Evolutionary conservation across 2,888 invertebrate species (phyloP).

Genomic region (Oscheius sp.): DNA sequence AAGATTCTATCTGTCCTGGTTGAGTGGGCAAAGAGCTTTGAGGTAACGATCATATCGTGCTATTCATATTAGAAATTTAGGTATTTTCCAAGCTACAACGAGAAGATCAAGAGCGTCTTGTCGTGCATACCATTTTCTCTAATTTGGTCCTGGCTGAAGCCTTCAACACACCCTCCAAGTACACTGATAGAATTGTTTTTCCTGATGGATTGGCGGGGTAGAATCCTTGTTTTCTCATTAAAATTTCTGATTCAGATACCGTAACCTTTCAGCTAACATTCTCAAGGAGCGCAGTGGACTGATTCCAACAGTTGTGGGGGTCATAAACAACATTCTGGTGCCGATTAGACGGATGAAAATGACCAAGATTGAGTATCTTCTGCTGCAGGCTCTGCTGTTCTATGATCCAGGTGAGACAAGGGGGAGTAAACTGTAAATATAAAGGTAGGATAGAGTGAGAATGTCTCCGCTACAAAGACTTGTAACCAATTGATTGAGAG

Average conservation of each 20-base stretch:
- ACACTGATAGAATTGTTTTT: slow-evolving; percentile 70
- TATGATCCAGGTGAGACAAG: slow-evolving; percentile 68
- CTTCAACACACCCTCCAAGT: slow-evolving; percentile 71
- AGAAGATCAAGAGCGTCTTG: slow-evolving; percentile 62
- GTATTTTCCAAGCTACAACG: slow-evolving; percentile 52
- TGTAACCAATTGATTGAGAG: too few relatives aligned
- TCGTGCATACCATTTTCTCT: slow-evolving; percentile 69
- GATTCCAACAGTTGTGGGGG: slow-evolving; percentile 72
- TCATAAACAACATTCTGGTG: slow-evolving; percentile 70
- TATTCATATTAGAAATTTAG: slow-evolving; percentile 38
- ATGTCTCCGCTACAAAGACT: too few relatives aligned
- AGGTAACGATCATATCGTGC: slow-evolving; percentile 41
- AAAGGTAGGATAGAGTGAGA: too few relatives aligned
- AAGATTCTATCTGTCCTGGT: slow-evolving; percentile 69
- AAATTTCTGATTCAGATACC: slow-evolving; percentile 54
- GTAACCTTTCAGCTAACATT: slow-evolving; percentile 66
- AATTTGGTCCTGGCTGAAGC: slow-evolving; percentile 72
- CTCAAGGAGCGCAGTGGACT: slow-evolving; percentile 59
- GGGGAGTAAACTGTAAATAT: not conserved
- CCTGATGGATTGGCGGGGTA: slow-evolving; percentile 71
- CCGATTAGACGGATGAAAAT: slow-evolving; percentile 71
- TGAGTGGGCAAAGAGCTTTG: slow-evolving; percentile 72
- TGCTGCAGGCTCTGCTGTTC: slow-evolving; percentile 70
- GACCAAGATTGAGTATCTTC: slow-evolving; percentile 70
- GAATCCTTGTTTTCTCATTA: not conserved